Evolutionary conservation across 2,888 invertebrate species (phyloP).

Genomic region (Sinohyriopsis cumingii): DNA sequence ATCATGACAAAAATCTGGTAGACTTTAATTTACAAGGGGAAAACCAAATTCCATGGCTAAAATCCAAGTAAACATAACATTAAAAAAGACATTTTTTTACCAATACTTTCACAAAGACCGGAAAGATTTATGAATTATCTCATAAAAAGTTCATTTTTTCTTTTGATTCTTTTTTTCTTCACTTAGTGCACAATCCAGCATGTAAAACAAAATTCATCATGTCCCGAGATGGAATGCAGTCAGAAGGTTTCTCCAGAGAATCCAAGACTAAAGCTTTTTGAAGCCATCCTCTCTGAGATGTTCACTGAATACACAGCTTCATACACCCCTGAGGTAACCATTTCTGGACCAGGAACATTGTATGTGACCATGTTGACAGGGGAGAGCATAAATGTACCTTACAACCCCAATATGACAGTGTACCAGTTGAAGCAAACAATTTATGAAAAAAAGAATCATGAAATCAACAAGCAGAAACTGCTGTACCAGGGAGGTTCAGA

Average conservation of each 20-base stretch:
- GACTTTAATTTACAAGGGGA: no score
- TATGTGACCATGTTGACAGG: constrained; percentile 42
- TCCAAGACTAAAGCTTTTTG: constrained; percentile 20
- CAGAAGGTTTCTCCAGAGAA: constrained; percentile 9
- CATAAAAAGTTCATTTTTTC: no score
- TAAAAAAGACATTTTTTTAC: no score
- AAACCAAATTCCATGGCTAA: no score
- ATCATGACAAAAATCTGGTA: no score
- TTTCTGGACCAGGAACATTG: constrained; percentile 12
- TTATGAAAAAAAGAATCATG: constrained; percentile 25
- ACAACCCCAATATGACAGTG: constrained; percentile 30
- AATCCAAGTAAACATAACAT: no score
- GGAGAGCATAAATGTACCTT: constrained; percentile 34
- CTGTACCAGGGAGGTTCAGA: constrained; percentile 27
- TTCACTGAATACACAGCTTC: constrained; percentile 37
- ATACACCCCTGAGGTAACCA: constrained; percentile 17
- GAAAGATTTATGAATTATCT: no score
- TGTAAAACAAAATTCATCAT: constrained; percentile 24
- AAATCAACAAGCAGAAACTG: constrained; percentile 41
- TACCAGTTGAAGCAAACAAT: constrained; percentile 34
- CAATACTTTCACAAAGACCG: no score
- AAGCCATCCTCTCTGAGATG: constrained; percentile 39
- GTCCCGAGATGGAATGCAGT: constrained; percentile 37
- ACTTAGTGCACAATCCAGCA: constrained; percentile 33
- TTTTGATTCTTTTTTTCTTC: no score